Conservation (phyloP, 2,797 vertebrate genomes). For the Pipistrellus nathusii region DNA sequence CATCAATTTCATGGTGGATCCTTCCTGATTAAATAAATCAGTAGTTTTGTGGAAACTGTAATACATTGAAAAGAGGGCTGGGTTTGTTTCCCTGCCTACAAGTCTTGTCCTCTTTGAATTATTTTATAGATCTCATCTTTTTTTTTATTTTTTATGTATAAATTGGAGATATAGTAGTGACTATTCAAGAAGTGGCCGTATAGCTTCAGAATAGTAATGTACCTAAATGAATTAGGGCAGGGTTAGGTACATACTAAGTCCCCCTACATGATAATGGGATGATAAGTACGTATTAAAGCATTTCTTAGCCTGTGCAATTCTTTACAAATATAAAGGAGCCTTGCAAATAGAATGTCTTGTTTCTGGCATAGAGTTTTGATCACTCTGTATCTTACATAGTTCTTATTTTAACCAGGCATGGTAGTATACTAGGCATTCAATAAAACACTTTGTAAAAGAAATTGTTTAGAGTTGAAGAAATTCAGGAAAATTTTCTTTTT, state of each 20-base stretch:
- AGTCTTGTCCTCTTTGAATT: not conserved
- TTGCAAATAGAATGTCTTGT: not conserved
- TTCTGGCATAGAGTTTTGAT: not conserved
- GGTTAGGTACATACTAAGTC: not conserved
- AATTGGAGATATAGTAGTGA: not conserved
- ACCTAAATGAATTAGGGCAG: not conserved
- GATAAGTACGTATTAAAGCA: not conserved
- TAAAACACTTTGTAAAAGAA: not conserved
- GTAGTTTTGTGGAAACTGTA: conserved; percentile 19
- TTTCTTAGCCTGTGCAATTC: not conserved
- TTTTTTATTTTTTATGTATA: conserved; percentile 2
- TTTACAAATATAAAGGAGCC: not conserved
- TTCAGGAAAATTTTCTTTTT: not conserved
- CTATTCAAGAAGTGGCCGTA: not conserved
- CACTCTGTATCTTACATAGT: not conserved
- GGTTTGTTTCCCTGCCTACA: not conserved
- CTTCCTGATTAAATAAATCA: not conserved
- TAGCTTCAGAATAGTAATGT: not conserved
- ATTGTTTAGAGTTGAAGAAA: not conserved
- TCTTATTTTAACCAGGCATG: not conserved
- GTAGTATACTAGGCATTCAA: not conserved
- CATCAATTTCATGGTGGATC: conserved; percentile 7
- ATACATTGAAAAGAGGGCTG: not conserved
- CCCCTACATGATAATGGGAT: not conserved
- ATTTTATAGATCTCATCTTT: not conserved